These are phyloP conservation scores for Hymenochirus boettgeri DNA, from an alignment of 2,113 vertebrate genomes.

Conservation along the genomic window DNA sequence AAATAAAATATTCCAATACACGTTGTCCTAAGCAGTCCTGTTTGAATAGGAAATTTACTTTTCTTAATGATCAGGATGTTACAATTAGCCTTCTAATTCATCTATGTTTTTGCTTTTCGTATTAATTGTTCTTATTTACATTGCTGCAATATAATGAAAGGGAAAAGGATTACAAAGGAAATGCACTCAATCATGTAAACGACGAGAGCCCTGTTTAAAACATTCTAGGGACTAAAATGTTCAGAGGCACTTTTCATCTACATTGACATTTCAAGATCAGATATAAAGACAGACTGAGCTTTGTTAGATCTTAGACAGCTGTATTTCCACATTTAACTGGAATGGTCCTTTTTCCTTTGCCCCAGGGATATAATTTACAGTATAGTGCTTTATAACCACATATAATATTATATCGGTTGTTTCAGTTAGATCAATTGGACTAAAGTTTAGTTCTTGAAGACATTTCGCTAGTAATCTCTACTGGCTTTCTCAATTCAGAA, in stretches of 20 bases:
- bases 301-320: constrained; percentile 30
- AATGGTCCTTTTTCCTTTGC: constrained; percentile 22
- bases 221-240: constrained; percentile 24
- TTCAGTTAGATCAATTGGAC: too few relatives aligned
- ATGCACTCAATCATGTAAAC: constrained; percentile 32
- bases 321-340: constrained; percentile 4
- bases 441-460: too few relatives aligned
- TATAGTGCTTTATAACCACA: constrained; percentile 4
- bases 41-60: neutral
- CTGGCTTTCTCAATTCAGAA: too few relatives aligned
- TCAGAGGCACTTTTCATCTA: constrained; percentile 19
- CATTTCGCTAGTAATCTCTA: too few relatives aligned
- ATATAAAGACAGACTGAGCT: neutral
- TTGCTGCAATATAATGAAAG: constrained; percentile 38
- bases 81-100: constrained; percentile 7
- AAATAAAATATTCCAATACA: too few relatives aligned
- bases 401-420: too few relatives aligned
- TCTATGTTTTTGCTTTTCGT: constrained; percentile 25
- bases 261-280: constrained; percentile 12
- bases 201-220: constrained; percentile 31
- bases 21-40: neutral
- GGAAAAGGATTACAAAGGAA: constrained; percentile 37
- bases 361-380: neutral
- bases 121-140: constrained; percentile 29
- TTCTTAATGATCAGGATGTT: neutral